Evolutionary conservation across 2,888 invertebrate genomes (phyloP).

Genomic region (Andricus curvator): DNA sequence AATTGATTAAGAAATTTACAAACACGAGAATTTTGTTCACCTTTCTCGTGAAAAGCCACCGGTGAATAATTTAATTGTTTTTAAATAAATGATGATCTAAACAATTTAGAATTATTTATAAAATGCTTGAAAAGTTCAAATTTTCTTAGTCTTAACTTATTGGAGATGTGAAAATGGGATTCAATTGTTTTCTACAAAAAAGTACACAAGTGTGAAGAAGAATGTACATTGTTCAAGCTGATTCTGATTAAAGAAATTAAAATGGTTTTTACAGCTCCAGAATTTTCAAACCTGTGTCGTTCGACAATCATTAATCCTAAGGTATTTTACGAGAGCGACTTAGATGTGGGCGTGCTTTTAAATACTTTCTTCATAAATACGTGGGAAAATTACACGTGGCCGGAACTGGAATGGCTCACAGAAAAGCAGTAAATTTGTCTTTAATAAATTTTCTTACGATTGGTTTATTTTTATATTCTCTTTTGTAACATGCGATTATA

Average conservation of each 20-base stretch:
- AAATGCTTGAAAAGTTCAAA: too few species aligned
- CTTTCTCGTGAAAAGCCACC: too few species aligned
- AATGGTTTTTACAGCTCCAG: conserved; percentile 73
- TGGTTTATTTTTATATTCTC: conserved; percentile 51
- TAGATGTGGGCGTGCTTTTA: conserved; percentile 81
- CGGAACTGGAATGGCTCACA: conserved; percentile 85
- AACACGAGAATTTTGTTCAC: too few species aligned
- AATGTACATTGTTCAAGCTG: too few species aligned
- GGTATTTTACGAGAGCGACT: conserved; percentile 82
- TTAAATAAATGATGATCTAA: too few species aligned
- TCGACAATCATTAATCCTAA: conserved; percentile 81
- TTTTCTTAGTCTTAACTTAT: too few species aligned
- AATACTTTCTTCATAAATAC: conserved; percentile 79
- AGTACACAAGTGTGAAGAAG: too few species aligned
- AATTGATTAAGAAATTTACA: too few species aligned
- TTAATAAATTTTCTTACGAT: background rate
- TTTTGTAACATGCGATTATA: conserved; percentile 54
- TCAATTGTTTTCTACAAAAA: too few species aligned
- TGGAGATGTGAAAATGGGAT: too few species aligned
- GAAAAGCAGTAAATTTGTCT: conserved; percentile 80
- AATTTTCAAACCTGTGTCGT: conserved; percentile 78
- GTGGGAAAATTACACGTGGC: conserved; percentile 82
- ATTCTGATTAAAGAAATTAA: background rate
- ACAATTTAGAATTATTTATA: too few species aligned
- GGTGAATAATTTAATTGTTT: too few species aligned